Evolutionary conservation across 2,797 vertebrate genomes (phyloP).

Genomic region (Gila robusta): DNA sequence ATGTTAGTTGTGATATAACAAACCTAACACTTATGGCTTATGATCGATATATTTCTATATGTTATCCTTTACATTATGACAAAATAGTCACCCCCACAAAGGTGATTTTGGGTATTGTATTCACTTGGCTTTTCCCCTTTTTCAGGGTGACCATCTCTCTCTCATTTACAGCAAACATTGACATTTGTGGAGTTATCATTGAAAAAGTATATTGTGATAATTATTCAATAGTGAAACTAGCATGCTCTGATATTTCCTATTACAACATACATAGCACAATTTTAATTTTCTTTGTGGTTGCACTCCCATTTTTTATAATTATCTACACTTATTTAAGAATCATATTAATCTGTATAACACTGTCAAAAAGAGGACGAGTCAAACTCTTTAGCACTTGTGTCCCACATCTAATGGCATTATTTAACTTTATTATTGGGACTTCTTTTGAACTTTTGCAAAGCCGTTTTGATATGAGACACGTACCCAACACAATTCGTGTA

Average conservation of each 20-base stretch:
- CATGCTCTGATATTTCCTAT: conserved; percentile 20
- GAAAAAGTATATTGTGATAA: conserved; percentile 59
- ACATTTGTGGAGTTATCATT: conserved; percentile 51
- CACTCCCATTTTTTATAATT: conserved; percentile 33
- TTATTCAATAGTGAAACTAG: conserved; percentile 51
- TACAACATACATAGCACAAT: conserved; percentile 21
- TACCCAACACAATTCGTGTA: conserved; percentile 19
- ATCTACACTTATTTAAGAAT: conserved; percentile 50
- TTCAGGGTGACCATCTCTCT: not conserved
- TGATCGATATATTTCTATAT: conserved; percentile 56
- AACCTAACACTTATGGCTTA: conserved; percentile 56
- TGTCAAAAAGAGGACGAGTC: conserved; percentile 11
- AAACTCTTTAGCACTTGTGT: conserved; percentile 52
- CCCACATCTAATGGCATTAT: conserved; percentile 53
- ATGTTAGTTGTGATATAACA: conserved; percentile 44
- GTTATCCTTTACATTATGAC: conserved; percentile 45
- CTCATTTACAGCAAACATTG: conserved; percentile 20
- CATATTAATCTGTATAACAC: conserved; percentile 34
- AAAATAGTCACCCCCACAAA: conserved; percentile 32
- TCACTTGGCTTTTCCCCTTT: conserved; percentile 43
- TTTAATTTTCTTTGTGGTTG: conserved; percentile 16
- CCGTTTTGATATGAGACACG: conserved; percentile 36
- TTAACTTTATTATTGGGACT: conserved; percentile 31
- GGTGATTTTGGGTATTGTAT: conserved; percentile 16
- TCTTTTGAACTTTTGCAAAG: conserved; percentile 50